phyloP scores from a whole-genome alignment of 2,113 vertebrate genomes.

The Amphiprion percula region DNA sequence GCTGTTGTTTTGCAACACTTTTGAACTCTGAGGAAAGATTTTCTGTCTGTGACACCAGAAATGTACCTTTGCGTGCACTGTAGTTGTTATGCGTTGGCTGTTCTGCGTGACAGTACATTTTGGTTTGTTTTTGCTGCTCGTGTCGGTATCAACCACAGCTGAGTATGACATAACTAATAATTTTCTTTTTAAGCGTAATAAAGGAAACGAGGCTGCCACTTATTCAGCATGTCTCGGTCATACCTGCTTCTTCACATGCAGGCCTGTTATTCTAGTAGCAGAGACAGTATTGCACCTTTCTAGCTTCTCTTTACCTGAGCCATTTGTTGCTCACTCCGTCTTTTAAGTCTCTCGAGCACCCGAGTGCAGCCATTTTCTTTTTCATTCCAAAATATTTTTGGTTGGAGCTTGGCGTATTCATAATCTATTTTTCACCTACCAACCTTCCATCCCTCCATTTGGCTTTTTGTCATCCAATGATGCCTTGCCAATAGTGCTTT shows the following conservation, averaged over 20 bases:
- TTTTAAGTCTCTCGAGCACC: constrained; percentile 63
- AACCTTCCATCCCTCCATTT: constrained; percentile 77
- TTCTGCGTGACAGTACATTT: neutral
- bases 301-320: constrained; percentile 45
- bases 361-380: constrained; percentile 73
- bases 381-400: constrained; percentile 79
- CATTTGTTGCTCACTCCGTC: constrained; percentile 76
- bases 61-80: constrained; percentile 14
- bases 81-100: neutral
- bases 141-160: neutral
- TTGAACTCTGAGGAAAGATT: constrained; percentile 70
- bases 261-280: constrained; percentile 1
- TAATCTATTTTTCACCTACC: constrained; percentile 78
- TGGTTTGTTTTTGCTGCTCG: constrained; percentile 22
- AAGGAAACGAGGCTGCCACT: constrained; percentile 1
- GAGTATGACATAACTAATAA: constrained; percentile 9
- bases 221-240: neutral
- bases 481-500: constrained; percentile 74
- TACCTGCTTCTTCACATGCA: constrained; percentile 1
- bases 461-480: constrained; percentile 78
- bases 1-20: constrained; percentile 77
- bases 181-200: constrained; percentile 20
- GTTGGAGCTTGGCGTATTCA: constrained; percentile 75
- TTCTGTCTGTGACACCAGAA: constrained; percentile 44
- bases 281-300: constrained; percentile 6